Evolutionary conservation across 2,888 invertebrate genomes (phyloP), one percentile per base, ranked within the genome.

Genomic region (Euproctis similis): DNA sequence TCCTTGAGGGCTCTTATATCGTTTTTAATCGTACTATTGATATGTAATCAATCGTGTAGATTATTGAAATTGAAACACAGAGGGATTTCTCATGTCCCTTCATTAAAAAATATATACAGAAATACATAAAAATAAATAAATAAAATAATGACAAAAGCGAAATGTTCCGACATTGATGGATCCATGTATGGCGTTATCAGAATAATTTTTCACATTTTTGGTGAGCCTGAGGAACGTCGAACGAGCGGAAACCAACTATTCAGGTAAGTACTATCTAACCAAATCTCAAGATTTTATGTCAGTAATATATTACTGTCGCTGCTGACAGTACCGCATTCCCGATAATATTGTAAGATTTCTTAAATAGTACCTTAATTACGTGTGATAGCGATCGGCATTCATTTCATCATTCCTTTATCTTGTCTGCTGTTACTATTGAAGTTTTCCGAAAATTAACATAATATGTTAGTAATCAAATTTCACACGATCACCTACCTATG

Each of bases 261-360:
- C 65, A 60, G 74, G 68, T 46, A 61, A 64, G 63, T 65, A 64
- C 61, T 80, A 82, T 84, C 82, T 68, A 53, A 52, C 60, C 57
- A 48, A 76, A 82, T 82, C 76, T 82, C 54, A 47, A 69, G 65
- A 61, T 64, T 81, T 81, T 76, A 78, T 75, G 81, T 76, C 75
- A 66, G 74, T 65, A 63, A 81, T 82, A 81, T 71, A 69, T 82
- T 78, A 80, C 71, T 65, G 70, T 72, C 75, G 55, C 39, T 46
- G 61, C 67, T 64, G 65, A 71, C 72, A 53, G 62, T 45, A 53
- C 67, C 66, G 43, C 73, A 75, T 76, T 72, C 67, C 51, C 59
- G 76, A 73, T 77, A 69, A 72, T 66, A 61, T 53, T 57, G 65
- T 58, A 60, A 70, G 73, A 80, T 76, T 74, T 70, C 66, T 63